A percentile compares a stretch with the other conserved stretches of the same genome.
These are phyloP conservation scores for Elephas maximus DNA, from an alignment of 2,113 vertebrate genomes.

Conservation along the genomic window DNA sequence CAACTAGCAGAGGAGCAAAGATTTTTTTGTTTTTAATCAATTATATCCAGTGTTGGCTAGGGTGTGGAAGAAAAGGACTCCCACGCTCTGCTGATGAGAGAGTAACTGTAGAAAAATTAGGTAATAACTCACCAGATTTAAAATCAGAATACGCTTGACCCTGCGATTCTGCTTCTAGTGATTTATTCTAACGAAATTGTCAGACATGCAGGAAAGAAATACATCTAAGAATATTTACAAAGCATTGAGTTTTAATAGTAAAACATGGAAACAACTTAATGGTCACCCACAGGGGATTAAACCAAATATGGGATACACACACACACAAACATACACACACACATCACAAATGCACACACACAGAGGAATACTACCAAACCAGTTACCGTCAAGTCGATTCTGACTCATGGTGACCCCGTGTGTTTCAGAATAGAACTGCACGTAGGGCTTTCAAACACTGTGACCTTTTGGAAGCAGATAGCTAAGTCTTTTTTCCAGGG, in stretches of 20 bases:
- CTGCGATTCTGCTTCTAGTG: background rate
- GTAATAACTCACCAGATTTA: slow-evolving; percentile 32
- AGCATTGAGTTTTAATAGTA: background rate
- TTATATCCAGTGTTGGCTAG: slow-evolving; percentile 50
- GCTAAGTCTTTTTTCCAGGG: no score
- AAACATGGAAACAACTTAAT: slow-evolving; percentile 29
- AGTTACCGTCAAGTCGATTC: no score
- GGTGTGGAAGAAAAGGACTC: slow-evolving; percentile 4
- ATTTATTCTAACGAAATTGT: slow-evolving; percentile 31
- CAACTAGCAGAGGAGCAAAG: slow-evolving; percentile 67
- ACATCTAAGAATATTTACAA: background rate
- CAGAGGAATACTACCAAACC: no score
- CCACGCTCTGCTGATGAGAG: background rate
- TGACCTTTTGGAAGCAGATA: no score
- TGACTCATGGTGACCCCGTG: no score
- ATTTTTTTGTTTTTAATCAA: slow-evolving; percentile 50
- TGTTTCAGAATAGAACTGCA: no score
- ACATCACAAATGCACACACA: no score
- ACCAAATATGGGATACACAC: background rate
- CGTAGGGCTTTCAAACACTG: no score
- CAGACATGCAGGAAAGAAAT: background rate
- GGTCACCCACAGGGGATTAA: background rate
- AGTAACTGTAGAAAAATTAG: slow-evolving; percentile 53
- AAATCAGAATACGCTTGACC: slow-evolving; percentile 47
- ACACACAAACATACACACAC: background rate